These are phyloP conservation scores for Okamejei kenojei DNA, from an alignment of 2,797 vertebrate species.

Conservation along the genomic window DNA sequence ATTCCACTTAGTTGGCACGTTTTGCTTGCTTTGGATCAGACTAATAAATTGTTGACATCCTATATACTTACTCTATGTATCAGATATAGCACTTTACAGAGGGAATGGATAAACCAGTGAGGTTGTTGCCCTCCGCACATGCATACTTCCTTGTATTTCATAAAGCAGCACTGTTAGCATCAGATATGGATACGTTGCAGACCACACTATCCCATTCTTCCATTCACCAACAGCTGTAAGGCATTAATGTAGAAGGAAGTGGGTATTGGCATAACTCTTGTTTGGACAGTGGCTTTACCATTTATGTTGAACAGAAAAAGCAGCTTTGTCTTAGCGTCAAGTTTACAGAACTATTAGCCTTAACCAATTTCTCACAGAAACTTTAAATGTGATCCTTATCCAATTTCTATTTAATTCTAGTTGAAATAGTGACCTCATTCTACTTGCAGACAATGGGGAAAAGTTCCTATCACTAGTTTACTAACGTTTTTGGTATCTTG, in stretches of 20 bases:
- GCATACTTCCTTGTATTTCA: background rate
- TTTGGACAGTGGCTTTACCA: conserved; percentile 35
- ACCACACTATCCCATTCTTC: conserved; percentile 36
- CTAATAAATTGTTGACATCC: background rate
- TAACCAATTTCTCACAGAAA: background rate
- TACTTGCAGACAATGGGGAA: background rate
- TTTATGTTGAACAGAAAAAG: conserved; percentile 4
- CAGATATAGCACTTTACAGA: background rate
- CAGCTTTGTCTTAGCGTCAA: conserved; percentile 14
- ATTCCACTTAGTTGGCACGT: background rate
- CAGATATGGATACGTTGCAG: conserved; percentile 3
- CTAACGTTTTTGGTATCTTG: background rate
- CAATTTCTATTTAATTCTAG: background rate
- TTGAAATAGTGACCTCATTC: background rate
- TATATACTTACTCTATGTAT: background rate
- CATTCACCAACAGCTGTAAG: conserved; percentile 30
- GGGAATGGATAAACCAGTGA: background rate
- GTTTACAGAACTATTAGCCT: background rate
- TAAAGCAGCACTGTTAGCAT: conserved; percentile 4
- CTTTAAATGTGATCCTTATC: background rate
- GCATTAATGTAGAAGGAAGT: conserved; percentile 35
- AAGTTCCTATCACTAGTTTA: background rate
- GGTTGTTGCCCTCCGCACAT: background rate
- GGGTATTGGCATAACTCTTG: conserved; percentile 32
- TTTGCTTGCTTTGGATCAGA: conserved; percentile 23